These are phyloP conservation scores for Semnornis frantzii DNA, from an alignment of 2,113 vertebrate species.

Conservation along the genomic window DNA sequence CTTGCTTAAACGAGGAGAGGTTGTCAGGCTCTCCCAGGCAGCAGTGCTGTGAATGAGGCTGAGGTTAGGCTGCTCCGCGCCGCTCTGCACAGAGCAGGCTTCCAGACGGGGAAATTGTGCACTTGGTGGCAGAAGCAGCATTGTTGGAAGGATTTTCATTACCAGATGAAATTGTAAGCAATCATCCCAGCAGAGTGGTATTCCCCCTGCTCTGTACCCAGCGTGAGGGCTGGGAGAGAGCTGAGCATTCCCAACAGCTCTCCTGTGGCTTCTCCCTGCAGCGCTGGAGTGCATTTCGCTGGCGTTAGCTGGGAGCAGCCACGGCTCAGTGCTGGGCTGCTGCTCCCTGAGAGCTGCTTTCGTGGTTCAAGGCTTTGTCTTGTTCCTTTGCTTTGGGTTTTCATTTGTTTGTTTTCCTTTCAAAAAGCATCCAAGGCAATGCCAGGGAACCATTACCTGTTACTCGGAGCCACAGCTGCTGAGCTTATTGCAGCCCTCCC, in stretches of 20 bases:
- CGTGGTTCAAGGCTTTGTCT: neutral
- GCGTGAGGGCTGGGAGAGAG: neutral
- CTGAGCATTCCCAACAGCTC: neutral
- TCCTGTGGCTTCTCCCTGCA: neutral
- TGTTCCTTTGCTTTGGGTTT: neutral
- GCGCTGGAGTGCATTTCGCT: neutral
- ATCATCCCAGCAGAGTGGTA: neutral
- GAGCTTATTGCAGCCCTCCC: neutral
- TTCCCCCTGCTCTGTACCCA: neutral
- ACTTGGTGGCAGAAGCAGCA: neutral
- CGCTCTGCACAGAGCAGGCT: neutral
- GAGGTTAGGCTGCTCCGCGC: neutral
- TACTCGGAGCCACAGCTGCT: neutral
- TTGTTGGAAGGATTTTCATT: neutral
- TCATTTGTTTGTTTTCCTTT: neutral
- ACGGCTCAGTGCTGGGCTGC: neutral
- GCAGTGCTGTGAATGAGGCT: neutral
- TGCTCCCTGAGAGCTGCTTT: neutral
- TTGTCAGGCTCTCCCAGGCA: neutral
- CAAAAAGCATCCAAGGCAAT: neutral
- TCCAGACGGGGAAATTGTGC: neutral
- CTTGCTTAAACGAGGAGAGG: neutral
- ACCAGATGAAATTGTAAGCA: conserved; percentile 19
- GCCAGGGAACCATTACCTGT: neutral
- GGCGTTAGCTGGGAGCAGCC: neutral